Conservation (phyloP, 35 echinoderm and acorn worm genomes). For the Anneissia japonica region DNA sequence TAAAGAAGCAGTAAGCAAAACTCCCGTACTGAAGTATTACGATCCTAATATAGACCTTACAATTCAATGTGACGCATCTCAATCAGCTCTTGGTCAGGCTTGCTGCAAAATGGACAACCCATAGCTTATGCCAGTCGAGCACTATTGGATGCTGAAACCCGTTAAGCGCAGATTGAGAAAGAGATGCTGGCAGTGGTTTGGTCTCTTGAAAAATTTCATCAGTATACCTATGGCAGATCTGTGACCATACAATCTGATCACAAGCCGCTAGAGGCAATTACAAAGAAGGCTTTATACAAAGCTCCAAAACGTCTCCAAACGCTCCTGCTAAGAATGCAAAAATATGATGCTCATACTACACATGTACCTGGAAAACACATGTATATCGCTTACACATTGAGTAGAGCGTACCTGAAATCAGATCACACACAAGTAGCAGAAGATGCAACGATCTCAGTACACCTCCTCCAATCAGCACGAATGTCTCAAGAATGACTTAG, state of each 20-base stretch:
- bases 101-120: conserved; percentile 41
- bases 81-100: conserved; percentile 8
- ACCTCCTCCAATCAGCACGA: too few species aligned
- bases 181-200: conserved; percentile 28
- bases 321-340: conserved; percentile 23
- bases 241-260: conserved; percentile 27
- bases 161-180: conserved; percentile 32
- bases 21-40: conserved; percentile 19
- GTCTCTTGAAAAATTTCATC: conserved; percentile 31
- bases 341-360: conserved; percentile 23
- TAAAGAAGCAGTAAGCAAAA: conserved; percentile 14
- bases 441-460: too few species aligned
- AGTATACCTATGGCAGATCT: conserved; percentile 23
- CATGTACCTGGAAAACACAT: too few species aligned
- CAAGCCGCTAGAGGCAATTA: conserved; percentile 41
- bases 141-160: background rate
- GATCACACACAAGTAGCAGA: too few species aligned
- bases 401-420: conserved; percentile 14
- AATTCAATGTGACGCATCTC: conserved; percentile 15
- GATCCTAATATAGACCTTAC: conserved; percentile 9
- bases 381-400: conserved; percentile 37
- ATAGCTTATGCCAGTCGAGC: conserved; percentile 29
- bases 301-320: conserved; percentile 23
- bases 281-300: conserved; percentile 32
- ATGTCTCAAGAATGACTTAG: too few species aligned